These are phyloP conservation scores for Scaptomyza flava DNA, from an alignment of 2,888 invertebrate species.

Conservation along the genomic window DNA sequence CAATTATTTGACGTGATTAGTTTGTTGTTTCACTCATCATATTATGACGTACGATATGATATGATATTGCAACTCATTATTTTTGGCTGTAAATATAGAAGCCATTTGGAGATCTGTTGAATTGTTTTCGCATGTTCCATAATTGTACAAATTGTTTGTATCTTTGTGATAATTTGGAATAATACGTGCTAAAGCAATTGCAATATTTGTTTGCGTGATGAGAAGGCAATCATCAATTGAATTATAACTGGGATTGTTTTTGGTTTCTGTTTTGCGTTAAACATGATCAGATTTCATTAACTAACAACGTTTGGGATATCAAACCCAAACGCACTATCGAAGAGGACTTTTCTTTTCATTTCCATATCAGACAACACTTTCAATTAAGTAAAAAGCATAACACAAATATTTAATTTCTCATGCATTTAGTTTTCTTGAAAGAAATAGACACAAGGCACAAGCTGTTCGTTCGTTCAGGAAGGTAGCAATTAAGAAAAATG, in stretches of 20 bases:
- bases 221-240: conserved; percentile 25
- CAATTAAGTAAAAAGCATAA: conserved; percentile 12
- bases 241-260: conserved; percentile 11
- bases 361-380: conserved; percentile 27
- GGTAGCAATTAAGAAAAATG: conserved; percentile 2
- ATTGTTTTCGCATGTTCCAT: conserved; percentile 38
- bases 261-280: no score
- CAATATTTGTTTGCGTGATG: conserved; percentile 21
- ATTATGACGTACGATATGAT: conserved; percentile 7
- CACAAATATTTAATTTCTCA: conserved; percentile 13
- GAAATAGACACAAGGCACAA: conserved; percentile 1
- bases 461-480: not conserved
- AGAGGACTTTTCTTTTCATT: not conserved
- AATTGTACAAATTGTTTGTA: conserved; percentile 34
- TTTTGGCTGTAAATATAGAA: not conserved
- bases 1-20: conserved; percentile 38
- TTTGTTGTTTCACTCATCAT: conserved; percentile 13
- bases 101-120: conserved; percentile 10
- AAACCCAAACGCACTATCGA: no score
- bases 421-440: conserved; percentile 7
- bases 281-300: conserved; percentile 5
- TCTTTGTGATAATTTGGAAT: conserved; percentile 19
- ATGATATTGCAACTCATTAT: conserved; percentile 11
- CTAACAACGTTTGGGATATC: no score
- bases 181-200: conserved; percentile 10